Evolutionary conservation across 2,797 vertebrate species (phyloP).

Genomic region (Streptopelia turtur): DNA sequence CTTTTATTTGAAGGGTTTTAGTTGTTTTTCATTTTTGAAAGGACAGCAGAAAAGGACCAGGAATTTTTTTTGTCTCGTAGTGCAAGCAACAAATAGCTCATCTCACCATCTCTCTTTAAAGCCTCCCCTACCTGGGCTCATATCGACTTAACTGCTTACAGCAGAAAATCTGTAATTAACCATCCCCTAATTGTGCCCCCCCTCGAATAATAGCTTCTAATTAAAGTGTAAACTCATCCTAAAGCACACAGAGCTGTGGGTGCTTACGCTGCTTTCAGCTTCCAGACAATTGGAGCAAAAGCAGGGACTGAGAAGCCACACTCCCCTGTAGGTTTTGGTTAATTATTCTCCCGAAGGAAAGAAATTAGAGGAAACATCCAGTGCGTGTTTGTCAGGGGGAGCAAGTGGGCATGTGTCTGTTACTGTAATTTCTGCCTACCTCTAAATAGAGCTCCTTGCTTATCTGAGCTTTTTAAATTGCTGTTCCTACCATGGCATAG

Average conservation of each 20-base stretch:
- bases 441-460: background rate
- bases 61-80: background rate
- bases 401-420: background rate
- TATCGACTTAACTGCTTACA: background rate
- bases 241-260: background rate
- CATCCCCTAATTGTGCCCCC: background rate
- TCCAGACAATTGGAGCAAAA: background rate
- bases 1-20: background rate
- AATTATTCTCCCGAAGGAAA: background rate
- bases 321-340: background rate
- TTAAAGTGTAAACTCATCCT: background rate
- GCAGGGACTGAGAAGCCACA: fast-evolving
- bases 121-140: background rate
- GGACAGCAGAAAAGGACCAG: too few relatives aligned
- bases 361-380: background rate
- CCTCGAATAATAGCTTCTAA: background rate
- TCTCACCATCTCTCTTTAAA: background rate
- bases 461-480: background rate
- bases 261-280: background rate
- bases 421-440: fast-evolving
- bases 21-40: fast-evolving
- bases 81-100: background rate
- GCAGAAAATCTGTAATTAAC: background rate
- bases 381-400: background rate
- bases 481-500: fast-evolving